Evolutionary conservation across 2,113 vertebrate genomes (phyloP).

Genomic region (Alces alces): DNA sequence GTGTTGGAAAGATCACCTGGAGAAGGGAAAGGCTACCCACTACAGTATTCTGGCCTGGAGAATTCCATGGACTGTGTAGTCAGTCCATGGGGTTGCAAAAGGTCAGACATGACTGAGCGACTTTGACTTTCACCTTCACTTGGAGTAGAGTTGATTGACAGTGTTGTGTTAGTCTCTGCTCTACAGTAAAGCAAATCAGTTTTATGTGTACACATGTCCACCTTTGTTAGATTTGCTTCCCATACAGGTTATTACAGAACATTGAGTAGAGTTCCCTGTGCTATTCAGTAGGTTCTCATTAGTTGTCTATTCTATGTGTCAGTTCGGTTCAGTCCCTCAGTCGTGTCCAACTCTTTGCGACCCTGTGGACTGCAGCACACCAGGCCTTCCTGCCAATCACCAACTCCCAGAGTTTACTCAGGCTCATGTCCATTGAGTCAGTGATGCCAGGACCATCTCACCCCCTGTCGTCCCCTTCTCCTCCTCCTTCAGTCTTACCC

Average conservation of each 20-base stretch:
- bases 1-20: neutral
- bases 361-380: accelerated
- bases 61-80: neutral
- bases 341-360: neutral
- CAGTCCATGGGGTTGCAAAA: neutral
- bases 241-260: neutral
- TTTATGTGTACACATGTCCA: neutral
- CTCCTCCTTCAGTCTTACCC: neutral
- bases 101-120: accelerated
- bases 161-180: neutral
- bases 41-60: neutral
- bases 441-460: neutral
- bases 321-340: neutral
- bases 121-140: neutral
- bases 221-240: neutral
- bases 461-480: neutral
- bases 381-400: neutral
- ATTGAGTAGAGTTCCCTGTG: neutral
- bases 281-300: neutral
- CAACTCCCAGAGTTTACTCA: neutral
- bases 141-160: neutral
- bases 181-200: neutral
- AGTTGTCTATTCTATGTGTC: neutral
- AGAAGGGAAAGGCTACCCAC: neutral
- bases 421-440: neutral